Evolutionary conservation across 2,113 vertebrate genomes (phyloP).

Genomic region (Pampusana beccarii): DNA sequence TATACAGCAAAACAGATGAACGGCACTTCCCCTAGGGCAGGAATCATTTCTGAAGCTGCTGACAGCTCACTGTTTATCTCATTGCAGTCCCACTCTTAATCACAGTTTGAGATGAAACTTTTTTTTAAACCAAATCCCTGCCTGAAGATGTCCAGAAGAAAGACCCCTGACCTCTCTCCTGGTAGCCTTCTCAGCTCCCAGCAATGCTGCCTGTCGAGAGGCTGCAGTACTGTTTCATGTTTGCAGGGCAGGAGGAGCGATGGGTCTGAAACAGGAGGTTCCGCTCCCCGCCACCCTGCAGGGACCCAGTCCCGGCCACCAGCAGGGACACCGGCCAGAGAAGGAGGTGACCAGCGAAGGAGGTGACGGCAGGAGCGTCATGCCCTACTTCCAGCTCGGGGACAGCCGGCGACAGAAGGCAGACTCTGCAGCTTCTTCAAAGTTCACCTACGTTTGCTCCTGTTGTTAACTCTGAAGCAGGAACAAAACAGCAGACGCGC

Average conservation of each 20-base stretch:
- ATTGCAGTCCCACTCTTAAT: neutral
- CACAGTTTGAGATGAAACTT: neutral
- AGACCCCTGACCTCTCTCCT: neutral
- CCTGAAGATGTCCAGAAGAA: neutral
- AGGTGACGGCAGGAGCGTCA: fast-evolving
- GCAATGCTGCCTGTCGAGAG: neutral
- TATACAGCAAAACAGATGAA: neutral
- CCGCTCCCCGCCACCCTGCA: neutral
- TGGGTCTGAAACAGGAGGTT: neutral
- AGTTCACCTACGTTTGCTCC: conserved; percentile 33
- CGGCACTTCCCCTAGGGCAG: conserved; percentile 26
- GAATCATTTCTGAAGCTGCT: conserved; percentile 36
- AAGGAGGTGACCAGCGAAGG: neutral
- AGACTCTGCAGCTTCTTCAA: neutral
- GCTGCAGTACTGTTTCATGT: neutral
- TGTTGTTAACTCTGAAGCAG: neutral
- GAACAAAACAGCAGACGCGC: neutral
- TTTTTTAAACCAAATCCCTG: neutral
- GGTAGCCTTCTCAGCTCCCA: neutral
- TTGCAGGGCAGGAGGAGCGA: neutral
- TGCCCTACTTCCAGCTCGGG: neutral
- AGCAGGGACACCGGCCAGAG: neutral
- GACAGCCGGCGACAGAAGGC: too few relatives aligned
- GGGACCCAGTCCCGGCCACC: neutral
- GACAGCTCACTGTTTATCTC: conserved; percentile 38